Percentiles rank a stretch among this genome's conserved stretches.
phyloP scores from a whole-genome alignment of 1,140 invertebrate species.

The Hermatobates lingyangjiaoensis region DNA sequence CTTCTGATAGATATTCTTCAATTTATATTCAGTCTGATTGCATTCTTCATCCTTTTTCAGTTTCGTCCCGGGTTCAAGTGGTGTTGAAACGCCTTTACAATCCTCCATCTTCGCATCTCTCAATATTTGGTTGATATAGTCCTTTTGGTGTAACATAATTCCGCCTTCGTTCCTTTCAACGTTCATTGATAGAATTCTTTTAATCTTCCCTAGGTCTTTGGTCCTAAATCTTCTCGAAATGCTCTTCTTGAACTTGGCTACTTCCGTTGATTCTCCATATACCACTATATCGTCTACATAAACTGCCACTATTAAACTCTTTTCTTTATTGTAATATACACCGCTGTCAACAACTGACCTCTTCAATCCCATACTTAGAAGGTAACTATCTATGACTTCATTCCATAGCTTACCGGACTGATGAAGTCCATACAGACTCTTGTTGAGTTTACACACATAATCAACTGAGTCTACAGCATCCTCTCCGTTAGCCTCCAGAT shows the following conservation, averaged over 20 bases:
- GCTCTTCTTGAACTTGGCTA: background rate
- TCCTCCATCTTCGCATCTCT: background rate
- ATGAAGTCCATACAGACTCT: background rate
- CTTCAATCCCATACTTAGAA: background rate
- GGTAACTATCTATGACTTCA: background rate
- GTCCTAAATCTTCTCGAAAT: background rate
- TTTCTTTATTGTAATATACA: background rate
- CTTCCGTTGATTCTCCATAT: background rate
- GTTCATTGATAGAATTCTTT: background rate
- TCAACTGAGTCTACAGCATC: background rate
- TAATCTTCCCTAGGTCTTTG: background rate
- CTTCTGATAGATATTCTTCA: too few relatives aligned
- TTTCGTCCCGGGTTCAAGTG: too few relatives aligned
- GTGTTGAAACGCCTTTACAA: background rate
- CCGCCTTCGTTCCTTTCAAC: background rate
- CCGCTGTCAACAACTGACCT: background rate
- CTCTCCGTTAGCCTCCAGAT: too few relatives aligned
- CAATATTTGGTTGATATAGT: background rate
- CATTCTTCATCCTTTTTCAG: too few relatives aligned
- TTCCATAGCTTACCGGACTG: background rate
- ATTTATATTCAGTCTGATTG: too few relatives aligned
- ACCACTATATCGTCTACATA: background rate
- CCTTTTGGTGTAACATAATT: background rate
- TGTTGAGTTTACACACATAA: background rate
- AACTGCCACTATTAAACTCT: background rate